Evolutionary conservation across 1,140 invertebrate species (phyloP), one percentile per base, ranked within the genome.

Genomic region (Ceratina australensis): DNA sequence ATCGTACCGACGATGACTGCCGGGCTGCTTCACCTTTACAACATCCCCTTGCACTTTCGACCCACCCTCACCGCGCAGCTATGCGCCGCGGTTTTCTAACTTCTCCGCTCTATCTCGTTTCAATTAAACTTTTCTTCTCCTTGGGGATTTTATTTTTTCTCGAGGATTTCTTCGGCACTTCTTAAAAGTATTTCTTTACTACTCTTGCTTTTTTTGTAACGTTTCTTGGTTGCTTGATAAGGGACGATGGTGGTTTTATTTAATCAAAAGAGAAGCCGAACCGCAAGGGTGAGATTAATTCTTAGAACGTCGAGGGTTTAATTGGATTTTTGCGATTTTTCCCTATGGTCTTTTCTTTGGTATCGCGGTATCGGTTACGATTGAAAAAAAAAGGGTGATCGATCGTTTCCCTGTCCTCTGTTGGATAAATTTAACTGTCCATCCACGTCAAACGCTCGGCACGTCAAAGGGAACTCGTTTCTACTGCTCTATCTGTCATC

Each of bases 341-440:
- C 60, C 60, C 60, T 52, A 73, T 71, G 74, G 75, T 20, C 74
- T 42, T 42, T 42, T 42, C 33, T 42, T 42, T 42, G 33, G 3
- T 10, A 22, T 60, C 1, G 73, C 67, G 71, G 73, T 84, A 84
- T 84, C 66, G 75, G 82, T 75, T 72, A 79, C 59, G 50, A 85
- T 79, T 68, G 79, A 75, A 79, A 57, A 57, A 79, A 81, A 64
- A 64, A 77, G 76, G 64, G 18, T 79, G 79, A 84, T 81, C 79
- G 83, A 85, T 85, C 84, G 82, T 76, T 66, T 63, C 79, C 84
- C 74, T 73, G 73, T 85, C 75, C 83, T 82, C 84, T 76, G 73
- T 67, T 80, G 80, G 84, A 86, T 85, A 86, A 86, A 86, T 86
- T 86, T 82, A 85, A 82, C 84, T 86, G 84, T 86, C 84, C 80